Evolutionary conservation across 2,888 invertebrate species (phyloP).

Genomic region (Leptogaster cylindrica): DNA sequence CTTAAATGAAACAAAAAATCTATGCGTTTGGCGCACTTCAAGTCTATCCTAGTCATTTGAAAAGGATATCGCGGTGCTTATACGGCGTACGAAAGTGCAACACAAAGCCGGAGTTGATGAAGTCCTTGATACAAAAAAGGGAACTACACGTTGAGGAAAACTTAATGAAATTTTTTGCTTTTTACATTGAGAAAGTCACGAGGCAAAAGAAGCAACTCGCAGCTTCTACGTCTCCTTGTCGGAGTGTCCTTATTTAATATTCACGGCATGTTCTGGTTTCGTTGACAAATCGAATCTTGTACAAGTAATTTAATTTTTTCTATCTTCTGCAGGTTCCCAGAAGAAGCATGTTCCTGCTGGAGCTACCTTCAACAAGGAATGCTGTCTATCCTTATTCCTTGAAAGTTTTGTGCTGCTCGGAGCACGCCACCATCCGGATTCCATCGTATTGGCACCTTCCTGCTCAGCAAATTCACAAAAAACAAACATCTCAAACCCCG

Average conservation of each 20-base stretch:
- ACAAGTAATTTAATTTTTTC: constrained; percentile 50
- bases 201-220: constrained; percentile 9
- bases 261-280: constrained; percentile 48
- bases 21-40: too few relatives aligned
- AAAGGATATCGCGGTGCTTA: too few relatives aligned
- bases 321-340: constrained; percentile 26
- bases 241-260: constrained; percentile 47
- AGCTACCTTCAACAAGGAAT: neutral
- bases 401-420: neutral
- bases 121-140: constrained; percentile 8
- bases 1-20: too few relatives aligned
- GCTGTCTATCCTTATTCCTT: neutral
- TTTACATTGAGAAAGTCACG: constrained; percentile 1
- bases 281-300: constrained; percentile 51
- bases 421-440: neutral
- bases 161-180: constrained; percentile 33
- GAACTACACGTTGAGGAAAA: constrained; percentile 10
- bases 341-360: constrained; percentile 7
- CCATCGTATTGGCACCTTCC: constrained; percentile 4
- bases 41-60: too few relatives aligned
- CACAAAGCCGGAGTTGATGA: too few relatives aligned
- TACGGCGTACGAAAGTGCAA: too few relatives aligned
- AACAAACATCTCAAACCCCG: constrained; percentile 27
- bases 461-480: constrained; percentile 23
- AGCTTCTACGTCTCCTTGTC: neutral